Evolutionary conservation across 2,113 vertebrate species (phyloP).

Genomic region (Gorsachius goisagi): DNA sequence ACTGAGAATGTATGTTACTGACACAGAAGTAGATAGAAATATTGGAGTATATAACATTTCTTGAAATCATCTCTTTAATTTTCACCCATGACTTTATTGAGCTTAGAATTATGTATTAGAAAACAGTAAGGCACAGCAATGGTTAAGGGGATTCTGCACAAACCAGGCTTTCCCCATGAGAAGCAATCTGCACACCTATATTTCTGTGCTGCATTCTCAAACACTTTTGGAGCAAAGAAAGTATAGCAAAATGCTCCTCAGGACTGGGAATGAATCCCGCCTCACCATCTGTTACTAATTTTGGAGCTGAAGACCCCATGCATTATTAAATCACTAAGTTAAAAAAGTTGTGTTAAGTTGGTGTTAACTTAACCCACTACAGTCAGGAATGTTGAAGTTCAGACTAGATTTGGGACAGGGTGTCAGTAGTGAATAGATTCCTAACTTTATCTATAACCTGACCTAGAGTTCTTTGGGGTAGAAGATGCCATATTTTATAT

Average conservation of each 20-base stretch:
- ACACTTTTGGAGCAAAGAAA: slow-evolving; percentile 47
- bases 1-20: background rate
- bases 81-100: background rate
- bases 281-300: slow-evolving; percentile 74
- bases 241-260: slow-evolving; percentile 57
- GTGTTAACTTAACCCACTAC: slow-evolving; percentile 36
- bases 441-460: background rate
- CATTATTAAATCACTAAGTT: slow-evolving; percentile 65
- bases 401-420: background rate
- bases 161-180: slow-evolving; percentile 30
- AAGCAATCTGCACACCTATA: slow-evolving; percentile 45
- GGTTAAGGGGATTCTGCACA: slow-evolving; percentile 5
- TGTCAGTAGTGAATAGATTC: background rate
- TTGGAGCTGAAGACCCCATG: slow-evolving; percentile 59
- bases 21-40: background rate
- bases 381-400: slow-evolving; percentile 36
- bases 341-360: slow-evolving; percentile 44
- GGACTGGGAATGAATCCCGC: slow-evolving; percentile 60
- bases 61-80: background rate
- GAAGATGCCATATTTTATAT: background rate
- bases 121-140: background rate
- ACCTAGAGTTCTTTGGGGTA: background rate
- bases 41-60: background rate
- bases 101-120: background rate
- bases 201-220: slow-evolving; percentile 59